phyloP scores from a whole-genome alignment of 2,888 invertebrate species.

The Eupithecia abbreviata region DNA sequence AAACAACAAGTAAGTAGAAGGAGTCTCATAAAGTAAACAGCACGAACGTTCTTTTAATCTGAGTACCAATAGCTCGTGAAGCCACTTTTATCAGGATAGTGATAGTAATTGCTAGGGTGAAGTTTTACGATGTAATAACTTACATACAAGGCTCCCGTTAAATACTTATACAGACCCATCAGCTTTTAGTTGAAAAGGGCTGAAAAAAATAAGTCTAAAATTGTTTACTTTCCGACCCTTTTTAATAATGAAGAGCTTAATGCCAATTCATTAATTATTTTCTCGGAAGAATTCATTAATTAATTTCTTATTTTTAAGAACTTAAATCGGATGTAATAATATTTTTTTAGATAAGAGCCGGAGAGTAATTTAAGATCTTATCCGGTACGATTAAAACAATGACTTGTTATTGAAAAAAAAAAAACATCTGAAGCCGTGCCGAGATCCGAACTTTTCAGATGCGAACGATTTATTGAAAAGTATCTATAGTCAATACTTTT shows the following conservation, averaged over 20 bases:
- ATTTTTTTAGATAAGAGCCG: background rate
- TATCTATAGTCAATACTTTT: too few relatives aligned
- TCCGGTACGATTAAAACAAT: background rate
- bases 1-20: background rate
- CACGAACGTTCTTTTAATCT: constrained; percentile 28
- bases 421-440: too few relatives aligned
- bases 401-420: too few relatives aligned
- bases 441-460: too few relatives aligned
- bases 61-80: constrained; percentile 30
- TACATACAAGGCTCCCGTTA: constrained; percentile 26
- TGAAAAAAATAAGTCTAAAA: background rate
- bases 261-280: background rate
- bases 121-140: constrained; percentile 26
- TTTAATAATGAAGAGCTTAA: background rate
- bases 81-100: constrained; percentile 31
- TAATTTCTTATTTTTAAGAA: background rate
- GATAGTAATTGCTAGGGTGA: constrained; percentile 23
- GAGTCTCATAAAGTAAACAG: background rate
- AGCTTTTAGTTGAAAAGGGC: constrained; percentile 26
- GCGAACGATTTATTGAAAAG: too few relatives aligned
- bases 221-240: background rate
- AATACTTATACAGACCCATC: constrained; percentile 8
- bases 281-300: background rate
- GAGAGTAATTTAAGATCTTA: background rate
- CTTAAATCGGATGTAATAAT: background rate